Evolutionary conservation across 2,888 invertebrate species (phyloP).

Genomic region (Crematogaster levior): DNA sequence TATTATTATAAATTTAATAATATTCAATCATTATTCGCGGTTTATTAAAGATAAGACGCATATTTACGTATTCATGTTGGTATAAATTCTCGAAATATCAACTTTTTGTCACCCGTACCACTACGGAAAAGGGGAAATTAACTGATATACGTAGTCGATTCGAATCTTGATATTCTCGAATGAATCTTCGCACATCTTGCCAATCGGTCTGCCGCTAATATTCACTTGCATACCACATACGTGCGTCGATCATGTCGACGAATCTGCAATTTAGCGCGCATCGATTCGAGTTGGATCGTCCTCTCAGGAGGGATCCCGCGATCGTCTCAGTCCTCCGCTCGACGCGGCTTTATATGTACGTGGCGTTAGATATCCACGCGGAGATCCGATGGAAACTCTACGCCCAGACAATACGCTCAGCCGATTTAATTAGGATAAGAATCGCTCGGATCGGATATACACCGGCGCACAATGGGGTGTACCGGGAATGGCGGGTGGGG

Average conservation of each 20-base stretch:
- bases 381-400: slow-evolving; percentile 75
- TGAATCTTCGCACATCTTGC: slow-evolving; percentile 14
- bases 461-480: slow-evolving; percentile 72
- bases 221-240: background rate
- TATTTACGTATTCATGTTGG: too few species aligned
- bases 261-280: slow-evolving; percentile 47
- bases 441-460: slow-evolving; percentile 79
- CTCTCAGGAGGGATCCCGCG: slow-evolving; percentile 16
- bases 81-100: background rate
- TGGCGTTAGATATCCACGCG: slow-evolving; percentile 63
- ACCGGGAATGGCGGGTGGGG: slow-evolving; percentile 30
- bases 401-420: slow-evolving; percentile 74
- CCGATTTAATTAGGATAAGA: slow-evolving; percentile 84
- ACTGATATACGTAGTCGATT: slow-evolving; percentile 30
- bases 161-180: slow-evolving; percentile 36
- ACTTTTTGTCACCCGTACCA: slow-evolving; percentile 8
- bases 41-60: background rate
- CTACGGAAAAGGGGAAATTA: slow-evolving; percentile 35
- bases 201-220: slow-evolving; percentile 39
- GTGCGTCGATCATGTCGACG: slow-evolving; percentile 39
- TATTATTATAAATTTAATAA: background rate
- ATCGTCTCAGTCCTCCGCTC: slow-evolving; percentile 59
- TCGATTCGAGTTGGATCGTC: slow-evolving; percentile 66
- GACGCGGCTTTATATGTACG: slow-evolving; percentile 53
- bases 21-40: background rate